Conservation (phyloP, 2,797 vertebrate species). For the Poecilia velifera region DNA sequence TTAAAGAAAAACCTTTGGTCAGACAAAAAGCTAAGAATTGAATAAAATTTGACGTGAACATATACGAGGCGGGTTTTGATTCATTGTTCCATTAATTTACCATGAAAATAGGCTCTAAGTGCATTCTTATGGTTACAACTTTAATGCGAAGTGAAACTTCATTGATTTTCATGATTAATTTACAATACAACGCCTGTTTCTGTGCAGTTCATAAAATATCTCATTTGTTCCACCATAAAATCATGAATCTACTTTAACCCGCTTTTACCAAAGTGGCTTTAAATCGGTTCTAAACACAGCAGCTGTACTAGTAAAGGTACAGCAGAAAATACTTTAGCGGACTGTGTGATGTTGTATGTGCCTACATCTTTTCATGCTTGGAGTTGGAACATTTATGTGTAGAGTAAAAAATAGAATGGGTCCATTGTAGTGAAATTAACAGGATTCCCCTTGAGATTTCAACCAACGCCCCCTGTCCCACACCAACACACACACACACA, state of each 20-base stretch:
- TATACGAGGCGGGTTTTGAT: background rate
- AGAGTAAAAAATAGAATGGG: slow-evolving; percentile 54
- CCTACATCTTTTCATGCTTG: slow-evolving; percentile 31
- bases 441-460: slow-evolving; percentile 52
- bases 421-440: slow-evolving; percentile 61
- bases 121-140: background rate
- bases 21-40: background rate
- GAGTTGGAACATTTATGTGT: slow-evolving; percentile 56
- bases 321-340: background rate
- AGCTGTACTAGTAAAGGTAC: slow-evolving; percentile 4
- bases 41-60: background rate
- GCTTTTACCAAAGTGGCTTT: background rate
- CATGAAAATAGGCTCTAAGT: background rate
- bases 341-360: slow-evolving; percentile 14
- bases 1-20: background rate
- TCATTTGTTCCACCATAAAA: background rate
- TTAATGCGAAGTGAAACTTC: background rate
- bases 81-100: background rate
- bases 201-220: background rate
- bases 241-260: background rate
- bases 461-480: background rate
- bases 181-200: background rate
- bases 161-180: background rate
- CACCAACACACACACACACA: background rate
- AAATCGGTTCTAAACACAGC: slow-evolving; percentile 1